These are phyloP conservation scores for Trematomus loennbergii DNA, from an alignment of 2,113 vertebrate genomes.

Conservation along the genomic window DNA sequence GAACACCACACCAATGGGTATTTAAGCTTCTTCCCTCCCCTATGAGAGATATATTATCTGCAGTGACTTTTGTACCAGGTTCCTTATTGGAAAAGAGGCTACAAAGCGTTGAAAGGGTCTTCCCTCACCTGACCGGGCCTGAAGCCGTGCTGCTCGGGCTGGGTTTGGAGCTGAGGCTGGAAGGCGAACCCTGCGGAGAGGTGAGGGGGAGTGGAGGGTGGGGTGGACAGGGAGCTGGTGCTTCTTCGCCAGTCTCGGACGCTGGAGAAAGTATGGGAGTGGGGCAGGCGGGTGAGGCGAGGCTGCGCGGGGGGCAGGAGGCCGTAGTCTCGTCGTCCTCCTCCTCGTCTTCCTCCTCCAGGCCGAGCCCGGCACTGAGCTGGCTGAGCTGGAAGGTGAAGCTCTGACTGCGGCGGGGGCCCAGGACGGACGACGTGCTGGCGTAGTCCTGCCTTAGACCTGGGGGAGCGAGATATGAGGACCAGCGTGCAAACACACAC, in stretches of 20 bases:
- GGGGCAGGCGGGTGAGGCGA: constrained; percentile 89
- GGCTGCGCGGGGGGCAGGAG: constrained; percentile 90
- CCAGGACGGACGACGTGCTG: constrained; percentile 85
- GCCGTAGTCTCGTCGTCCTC: constrained; percentile 91
- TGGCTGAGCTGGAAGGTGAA: constrained; percentile 85
- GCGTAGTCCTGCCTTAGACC: constrained; percentile 96
- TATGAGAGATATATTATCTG: too few species aligned
- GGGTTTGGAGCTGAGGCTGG: constrained; percentile 84
- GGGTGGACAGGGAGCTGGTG: constrained; percentile 76
- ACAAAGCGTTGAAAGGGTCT: background rate
- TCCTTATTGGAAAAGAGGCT: too few species aligned
- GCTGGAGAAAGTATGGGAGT: constrained; percentile 95
- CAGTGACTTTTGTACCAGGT: too few species aligned
- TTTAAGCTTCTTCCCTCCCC: too few species aligned
- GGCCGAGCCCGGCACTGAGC: constrained; percentile 84
- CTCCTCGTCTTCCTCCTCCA: constrained; percentile 90
- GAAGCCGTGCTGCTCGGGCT: constrained; percentile 84
- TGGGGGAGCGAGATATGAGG: constrained; percentile 74
- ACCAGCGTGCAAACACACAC: constrained; percentile 21
- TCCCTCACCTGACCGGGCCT: constrained; percentile 89
- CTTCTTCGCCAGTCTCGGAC: constrained; percentile 90
- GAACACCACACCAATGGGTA: background rate
- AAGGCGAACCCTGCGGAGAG: constrained; percentile 85
- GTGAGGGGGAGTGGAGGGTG: constrained; percentile 82
- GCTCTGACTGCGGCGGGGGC: constrained; percentile 88